phyloP scores from a whole-genome alignment of 2,113 vertebrate species.

The Cynopterus brachyotis region DNA sequence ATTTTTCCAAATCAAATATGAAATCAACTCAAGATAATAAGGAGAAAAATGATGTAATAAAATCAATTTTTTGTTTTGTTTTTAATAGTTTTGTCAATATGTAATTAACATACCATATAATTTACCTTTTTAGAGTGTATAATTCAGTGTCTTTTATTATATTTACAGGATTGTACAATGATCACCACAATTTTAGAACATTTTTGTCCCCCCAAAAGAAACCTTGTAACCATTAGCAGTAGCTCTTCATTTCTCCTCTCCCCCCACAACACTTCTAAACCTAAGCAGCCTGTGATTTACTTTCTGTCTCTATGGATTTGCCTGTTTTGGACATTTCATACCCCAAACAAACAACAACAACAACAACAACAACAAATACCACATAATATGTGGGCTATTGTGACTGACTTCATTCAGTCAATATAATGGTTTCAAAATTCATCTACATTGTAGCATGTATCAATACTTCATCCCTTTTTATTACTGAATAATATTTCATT shows the following conservation, averaged over 20 bases:
- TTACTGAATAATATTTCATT: not conserved
- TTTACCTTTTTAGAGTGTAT: not conserved
- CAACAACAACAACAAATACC: too few species aligned
- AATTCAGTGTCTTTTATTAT: not conserved
- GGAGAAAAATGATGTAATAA: conserved; percentile 59
- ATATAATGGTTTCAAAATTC: not conserved
- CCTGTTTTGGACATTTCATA: not conserved
- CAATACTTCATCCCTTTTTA: not conserved
- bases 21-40: conserved; percentile 62
- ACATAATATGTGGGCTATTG: not conserved
- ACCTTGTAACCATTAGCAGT: not conserved
- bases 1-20: conserved; percentile 60
- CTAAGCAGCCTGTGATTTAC: not conserved
- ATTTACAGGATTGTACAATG: not conserved
- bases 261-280: not conserved
- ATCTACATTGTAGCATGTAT: not conserved
- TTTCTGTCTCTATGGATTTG: not conserved
- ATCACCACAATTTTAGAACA: not conserved
- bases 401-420: not conserved
- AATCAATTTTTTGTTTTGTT: conserved; percentile 22
- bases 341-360: too few species aligned
- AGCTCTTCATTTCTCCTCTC: not conserved
- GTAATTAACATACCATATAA: not conserved
- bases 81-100: not conserved
- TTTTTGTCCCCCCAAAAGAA: not conserved